Evolutionary conservation across 2,888 invertebrate genomes (phyloP).

Genomic region (Trichogramma evanescens): DNA sequence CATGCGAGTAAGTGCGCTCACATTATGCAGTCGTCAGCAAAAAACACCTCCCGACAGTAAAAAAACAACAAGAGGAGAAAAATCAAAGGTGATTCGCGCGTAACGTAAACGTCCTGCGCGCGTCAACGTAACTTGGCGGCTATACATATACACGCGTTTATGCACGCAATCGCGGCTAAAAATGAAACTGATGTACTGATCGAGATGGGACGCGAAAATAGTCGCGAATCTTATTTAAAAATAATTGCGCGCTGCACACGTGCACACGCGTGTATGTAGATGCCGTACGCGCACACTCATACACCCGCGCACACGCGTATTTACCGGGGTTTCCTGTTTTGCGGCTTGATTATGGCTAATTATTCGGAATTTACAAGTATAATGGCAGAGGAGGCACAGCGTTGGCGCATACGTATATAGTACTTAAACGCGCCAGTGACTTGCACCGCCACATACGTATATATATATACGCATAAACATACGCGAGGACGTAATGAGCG

Average conservation of each 20-base stretch:
- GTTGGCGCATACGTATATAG: not conserved
- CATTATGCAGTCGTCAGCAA: too few species aligned
- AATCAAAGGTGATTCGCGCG: too few species aligned
- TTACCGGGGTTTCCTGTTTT: slow-evolving; percentile 38
- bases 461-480: too few species aligned
- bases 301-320: slow-evolving; percentile 22
- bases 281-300: not conserved
- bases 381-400: slow-evolving; percentile 28
- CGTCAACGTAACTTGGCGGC: too few species aligned
- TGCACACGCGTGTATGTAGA: slow-evolving; percentile 7
- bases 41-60: too few species aligned
- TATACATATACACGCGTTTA: too few species aligned
- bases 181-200: not conserved
- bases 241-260: slow-evolving; percentile 40
- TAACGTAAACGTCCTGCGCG: too few species aligned
- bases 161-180: not conserved
- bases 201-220: not conserved
- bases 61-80: too few species aligned
- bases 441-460: too few species aligned
- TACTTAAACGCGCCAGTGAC: slow-evolving; percentile 34
- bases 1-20: too few species aligned
- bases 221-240: slow-evolving; percentile 43
- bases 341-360: slow-evolving; percentile 45
- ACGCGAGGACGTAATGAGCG: too few species aligned
- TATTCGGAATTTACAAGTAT: slow-evolving; percentile 47